phyloP scores from a whole-genome alignment of 1,140 invertebrate species.

The Drosophila repletoides region DNA sequence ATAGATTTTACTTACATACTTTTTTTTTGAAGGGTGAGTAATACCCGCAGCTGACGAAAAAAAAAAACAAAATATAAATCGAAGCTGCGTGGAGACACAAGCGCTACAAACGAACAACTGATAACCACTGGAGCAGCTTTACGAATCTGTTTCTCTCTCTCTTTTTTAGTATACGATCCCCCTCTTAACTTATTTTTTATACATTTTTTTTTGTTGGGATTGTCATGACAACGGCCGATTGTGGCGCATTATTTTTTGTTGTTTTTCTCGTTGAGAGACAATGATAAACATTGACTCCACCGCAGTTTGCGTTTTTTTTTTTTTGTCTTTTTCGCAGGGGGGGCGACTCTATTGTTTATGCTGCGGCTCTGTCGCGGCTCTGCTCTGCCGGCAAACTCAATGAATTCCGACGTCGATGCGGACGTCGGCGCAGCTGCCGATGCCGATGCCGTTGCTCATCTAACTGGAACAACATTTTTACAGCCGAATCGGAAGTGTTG shows the following conservation, averaged over 20 bases:
- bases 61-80: not conserved
- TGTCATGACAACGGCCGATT: slow-evolving; percentile 55
- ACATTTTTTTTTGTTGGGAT: too few relatives aligned
- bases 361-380: not conserved
- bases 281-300: slow-evolving; percentile 48
- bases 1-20: slow-evolving; percentile 5
- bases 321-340: too few relatives aligned
- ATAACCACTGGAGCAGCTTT: slow-evolving; percentile 46
- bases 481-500: slow-evolving; percentile 35
- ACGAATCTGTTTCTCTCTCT: slow-evolving; percentile 8
- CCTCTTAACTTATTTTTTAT: not conserved
- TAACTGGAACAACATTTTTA: slow-evolving; percentile 62
- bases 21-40: slow-evolving; percentile 2
- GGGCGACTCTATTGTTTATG: slow-evolving; percentile 60
- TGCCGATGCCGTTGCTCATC: slow-evolving; percentile 62
- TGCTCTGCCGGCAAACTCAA: slow-evolving; percentile 17
- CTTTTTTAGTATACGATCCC: not conserved
- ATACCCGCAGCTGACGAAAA: not conserved
- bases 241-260: slow-evolving; percentile 32
- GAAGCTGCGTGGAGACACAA: slow-evolving; percentile 22
- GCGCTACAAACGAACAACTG: slow-evolving; percentile 52
- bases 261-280: slow-evolving; percentile 29
- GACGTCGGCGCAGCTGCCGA: too few relatives aligned
- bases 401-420: slow-evolving; percentile 52
- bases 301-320: slow-evolving; percentile 41